Evolutionary conservation across 1,140 invertebrate species (phyloP).

Genomic region (Eumaeus atala): DNA sequence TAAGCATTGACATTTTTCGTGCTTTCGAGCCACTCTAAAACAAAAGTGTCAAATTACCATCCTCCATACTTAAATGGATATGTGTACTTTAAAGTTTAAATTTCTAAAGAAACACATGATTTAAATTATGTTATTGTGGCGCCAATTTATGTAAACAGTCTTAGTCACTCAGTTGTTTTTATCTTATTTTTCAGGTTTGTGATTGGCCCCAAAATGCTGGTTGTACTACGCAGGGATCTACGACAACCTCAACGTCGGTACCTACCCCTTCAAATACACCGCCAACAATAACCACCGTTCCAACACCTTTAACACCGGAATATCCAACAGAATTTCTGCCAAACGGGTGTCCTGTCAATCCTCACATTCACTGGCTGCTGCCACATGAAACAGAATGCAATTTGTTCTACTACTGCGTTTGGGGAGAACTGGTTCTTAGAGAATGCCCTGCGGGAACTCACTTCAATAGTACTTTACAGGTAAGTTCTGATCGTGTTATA

Average conservation of each 20-base stretch:
- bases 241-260: background rate
- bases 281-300: too few species aligned
- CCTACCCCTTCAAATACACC: too few species aligned
- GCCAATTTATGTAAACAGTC: too few species aligned
- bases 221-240: conserved; percentile 34
- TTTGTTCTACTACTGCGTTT: conserved; percentile 77
- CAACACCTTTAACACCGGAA: background rate
- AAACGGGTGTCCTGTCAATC: conserved; percentile 45
- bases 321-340: conserved; percentile 20
- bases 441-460: conserved; percentile 67
- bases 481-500: conserved; percentile 16
- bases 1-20: too few species aligned
- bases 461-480: conserved; percentile 70
- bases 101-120: too few species aligned
- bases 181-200: too few species aligned
- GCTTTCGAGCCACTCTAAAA: too few species aligned
- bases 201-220: conserved; percentile 71
- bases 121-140: too few species aligned
- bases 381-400: conserved; percentile 71
- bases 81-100: too few species aligned
- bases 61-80: too few species aligned
- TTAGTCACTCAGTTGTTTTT: too few species aligned
- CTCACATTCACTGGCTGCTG: conserved; percentile 50
- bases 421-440: conserved; percentile 58
- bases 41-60: too few species aligned